Evolutionary conservation across 2,113 vertebrate genomes (phyloP).

Genomic region (Andinoacara biseriatus): DNA sequence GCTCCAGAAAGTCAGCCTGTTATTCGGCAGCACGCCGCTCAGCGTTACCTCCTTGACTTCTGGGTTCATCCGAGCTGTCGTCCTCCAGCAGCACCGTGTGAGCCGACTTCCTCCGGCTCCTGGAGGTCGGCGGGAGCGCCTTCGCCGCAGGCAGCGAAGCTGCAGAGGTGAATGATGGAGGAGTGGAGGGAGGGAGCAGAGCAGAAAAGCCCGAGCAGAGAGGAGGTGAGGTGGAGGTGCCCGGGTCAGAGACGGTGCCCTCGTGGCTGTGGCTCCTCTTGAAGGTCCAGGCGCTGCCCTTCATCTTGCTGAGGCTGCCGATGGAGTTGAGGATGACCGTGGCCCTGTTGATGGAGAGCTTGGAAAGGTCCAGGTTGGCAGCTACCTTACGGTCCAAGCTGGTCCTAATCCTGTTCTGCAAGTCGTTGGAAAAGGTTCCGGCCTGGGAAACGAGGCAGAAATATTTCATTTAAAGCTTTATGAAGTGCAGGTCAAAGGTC

Average conservation of each 20-base stretch:
- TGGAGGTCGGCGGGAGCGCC: constrained; percentile 68
- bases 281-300: constrained; percentile 84
- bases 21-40: not conserved
- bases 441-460: constrained; percentile 52
- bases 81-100: constrained; percentile 88
- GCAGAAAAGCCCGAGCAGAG: constrained; percentile 35
- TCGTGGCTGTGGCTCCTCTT: constrained; percentile 69
- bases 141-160: not conserved
- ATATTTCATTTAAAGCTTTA: not conserved
- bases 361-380: constrained; percentile 72
- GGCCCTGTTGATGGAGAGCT: constrained; percentile 81
- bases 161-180: constrained; percentile 38
- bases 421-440: constrained; percentile 78
- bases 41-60: constrained; percentile 44
- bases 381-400: constrained; percentile 72
- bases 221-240: constrained; percentile 57
- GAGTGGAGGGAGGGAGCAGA: constrained; percentile 67
- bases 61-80: constrained; percentile 80
- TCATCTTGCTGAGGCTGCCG: constrained; percentile 91
- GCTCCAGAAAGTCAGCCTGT: not conserved
- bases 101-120: constrained; percentile 85
- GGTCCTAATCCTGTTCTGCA: constrained; percentile 77
- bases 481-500: not conserved
- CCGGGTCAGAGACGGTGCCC: constrained; percentile 55
- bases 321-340: constrained; percentile 92